Evolutionary conservation across 2,888 invertebrate species (phyloP).

Genomic region (Poecilus cupreus): DNA sequence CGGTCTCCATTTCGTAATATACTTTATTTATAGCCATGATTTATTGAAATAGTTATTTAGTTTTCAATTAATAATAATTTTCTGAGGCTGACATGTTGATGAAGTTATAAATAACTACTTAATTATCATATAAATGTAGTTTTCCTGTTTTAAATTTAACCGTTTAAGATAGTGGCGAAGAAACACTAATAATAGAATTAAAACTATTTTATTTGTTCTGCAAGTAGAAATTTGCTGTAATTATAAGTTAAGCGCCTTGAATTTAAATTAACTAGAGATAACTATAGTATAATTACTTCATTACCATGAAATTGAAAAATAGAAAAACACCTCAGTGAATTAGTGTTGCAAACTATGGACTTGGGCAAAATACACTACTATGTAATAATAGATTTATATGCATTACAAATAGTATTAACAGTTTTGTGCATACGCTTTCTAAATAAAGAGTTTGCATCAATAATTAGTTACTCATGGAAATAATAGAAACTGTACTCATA

Average conservation of each 20-base stretch:
- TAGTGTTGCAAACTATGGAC: background rate
- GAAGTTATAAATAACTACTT: background rate
- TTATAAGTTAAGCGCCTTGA: constrained; percentile 24
- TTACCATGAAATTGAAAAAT: background rate
- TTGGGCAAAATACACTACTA: no score
- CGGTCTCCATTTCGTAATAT: background rate
- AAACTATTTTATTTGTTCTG: background rate
- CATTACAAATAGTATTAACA: no score
- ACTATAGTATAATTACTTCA: constrained; percentile 30
- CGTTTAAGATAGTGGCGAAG: background rate
- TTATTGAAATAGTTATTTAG: background rate
- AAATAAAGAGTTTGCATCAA: no score
- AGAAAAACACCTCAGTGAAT: constrained; percentile 3
- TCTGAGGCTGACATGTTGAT: background rate
- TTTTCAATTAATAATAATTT: no score
- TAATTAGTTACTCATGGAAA: no score
- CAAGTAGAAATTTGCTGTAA: constrained; percentile 9
- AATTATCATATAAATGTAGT: background rate
- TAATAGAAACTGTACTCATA: no score
- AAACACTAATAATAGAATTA: background rate
- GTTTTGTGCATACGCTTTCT: no score
- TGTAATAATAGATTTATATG: no score
- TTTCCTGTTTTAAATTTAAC: background rate
- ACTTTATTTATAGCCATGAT: background rate
- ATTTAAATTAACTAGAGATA: background rate